phyloP scores from a whole-genome alignment of 2,888 invertebrate genomes.

The Hypselothyrea guttata region DNA sequence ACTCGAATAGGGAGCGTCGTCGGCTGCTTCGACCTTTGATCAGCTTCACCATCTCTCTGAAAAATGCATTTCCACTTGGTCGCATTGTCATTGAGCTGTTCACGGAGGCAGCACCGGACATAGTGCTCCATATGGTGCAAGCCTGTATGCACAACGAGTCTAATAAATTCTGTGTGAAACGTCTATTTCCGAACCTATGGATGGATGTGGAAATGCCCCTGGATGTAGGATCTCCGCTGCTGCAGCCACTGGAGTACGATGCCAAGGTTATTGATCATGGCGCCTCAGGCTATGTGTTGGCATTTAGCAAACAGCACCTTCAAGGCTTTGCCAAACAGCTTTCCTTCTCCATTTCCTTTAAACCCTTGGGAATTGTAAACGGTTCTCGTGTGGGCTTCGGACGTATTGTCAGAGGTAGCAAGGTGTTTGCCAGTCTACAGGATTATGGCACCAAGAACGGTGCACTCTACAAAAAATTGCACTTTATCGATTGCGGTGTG shows the following conservation, averaged over 20 bases:
- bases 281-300: conserved; percentile 42
- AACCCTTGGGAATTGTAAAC: conserved; percentile 68
- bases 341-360: conserved; percentile 73
- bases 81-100: conserved; percentile 66
- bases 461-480: too few relatives aligned
- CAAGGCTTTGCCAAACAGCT: conserved; percentile 53
- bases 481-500: conserved; percentile 70
- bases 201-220: conserved; percentile 57
- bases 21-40: conserved; percentile 69
- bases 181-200: conserved; percentile 72
- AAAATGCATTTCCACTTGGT: conserved; percentile 62
- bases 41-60: conserved; percentile 67
- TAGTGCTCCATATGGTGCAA: conserved; percentile 62
- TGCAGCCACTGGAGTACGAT: conserved; percentile 51
- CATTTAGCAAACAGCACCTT: conserved; percentile 56
- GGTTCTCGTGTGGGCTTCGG: conserved; percentile 74
- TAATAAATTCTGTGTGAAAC: conserved; percentile 50
- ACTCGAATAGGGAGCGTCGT: conserved; percentile 38
- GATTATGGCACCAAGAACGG: conserved; percentile 77
- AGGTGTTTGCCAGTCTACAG: conserved; percentile 64
- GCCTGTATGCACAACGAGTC: conserved; percentile 56
- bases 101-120: conserved; percentile 69
- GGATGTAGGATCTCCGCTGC: conserved; percentile 21
- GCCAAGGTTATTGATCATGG: conserved; percentile 65
- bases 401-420: conserved; percentile 63